These are phyloP conservation scores for Aphis gossypii DNA, from an alignment of 1,140 invertebrate species.

Conservation along the genomic window DNA sequence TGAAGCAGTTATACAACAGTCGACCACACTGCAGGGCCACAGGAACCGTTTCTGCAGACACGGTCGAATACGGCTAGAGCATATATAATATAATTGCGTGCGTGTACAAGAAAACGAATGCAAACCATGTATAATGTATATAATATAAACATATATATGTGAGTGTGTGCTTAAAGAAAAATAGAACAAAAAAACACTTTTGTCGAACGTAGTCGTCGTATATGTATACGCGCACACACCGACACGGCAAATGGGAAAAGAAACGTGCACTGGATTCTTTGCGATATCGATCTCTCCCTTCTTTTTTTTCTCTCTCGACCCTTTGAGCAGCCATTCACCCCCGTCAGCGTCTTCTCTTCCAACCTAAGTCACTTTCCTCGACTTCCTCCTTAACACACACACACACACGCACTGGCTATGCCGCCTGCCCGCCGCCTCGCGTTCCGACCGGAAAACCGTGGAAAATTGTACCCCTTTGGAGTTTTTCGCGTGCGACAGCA, in stretches of 20 bases:
- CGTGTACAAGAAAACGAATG: background rate
- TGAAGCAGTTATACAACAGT: background rate
- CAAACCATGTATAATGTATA: background rate
- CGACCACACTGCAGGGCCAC: too few species aligned
- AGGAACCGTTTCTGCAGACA: background rate
- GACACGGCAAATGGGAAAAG: background rate
- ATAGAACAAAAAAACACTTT: constrained; percentile 36
- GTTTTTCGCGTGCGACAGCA: background rate
- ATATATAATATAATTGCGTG: constrained; percentile 16
- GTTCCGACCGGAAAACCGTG: constrained; percentile 46
- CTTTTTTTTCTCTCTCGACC: constrained; percentile 15
- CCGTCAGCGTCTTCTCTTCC: background rate
- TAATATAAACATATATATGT: background rate
- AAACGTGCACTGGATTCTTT: constrained; percentile 56
- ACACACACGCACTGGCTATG: background rate
- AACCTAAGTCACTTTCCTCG: constrained; percentile 11
- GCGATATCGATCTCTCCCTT: constrained; percentile 47
- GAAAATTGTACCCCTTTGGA: constrained; percentile 21
- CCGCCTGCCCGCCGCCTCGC: background rate
- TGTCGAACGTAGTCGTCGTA: background rate
- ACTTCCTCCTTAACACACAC: constrained; percentile 1
- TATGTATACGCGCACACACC: constrained; percentile 10
- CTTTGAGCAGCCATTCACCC: background rate
- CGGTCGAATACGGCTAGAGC: background rate
- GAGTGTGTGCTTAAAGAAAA: background rate